These are phyloP conservation scores for Diplogasteroides magnus DNA, from an alignment of 1,140 invertebrate species.

Conservation along the genomic window DNA sequence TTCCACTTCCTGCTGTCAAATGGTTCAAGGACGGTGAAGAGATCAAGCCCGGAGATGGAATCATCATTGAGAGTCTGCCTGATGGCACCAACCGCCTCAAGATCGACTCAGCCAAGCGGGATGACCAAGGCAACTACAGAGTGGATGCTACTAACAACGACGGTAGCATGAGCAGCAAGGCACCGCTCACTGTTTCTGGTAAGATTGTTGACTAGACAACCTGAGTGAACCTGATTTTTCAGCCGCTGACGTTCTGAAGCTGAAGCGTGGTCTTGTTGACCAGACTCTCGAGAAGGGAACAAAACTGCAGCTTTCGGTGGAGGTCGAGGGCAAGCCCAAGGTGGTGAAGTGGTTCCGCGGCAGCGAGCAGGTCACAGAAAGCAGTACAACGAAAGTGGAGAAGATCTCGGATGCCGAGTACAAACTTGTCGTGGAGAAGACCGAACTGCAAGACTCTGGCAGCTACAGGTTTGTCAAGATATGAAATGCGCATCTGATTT, in stretches of 20 bases:
- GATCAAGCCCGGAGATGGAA: constrained; percentile 39
- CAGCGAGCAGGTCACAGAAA: constrained; percentile 30
- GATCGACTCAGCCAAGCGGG: constrained; percentile 69
- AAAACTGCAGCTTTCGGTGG: constrained; percentile 45
- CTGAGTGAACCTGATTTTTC: constrained; percentile 5
- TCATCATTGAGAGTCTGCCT: constrained; percentile 68
- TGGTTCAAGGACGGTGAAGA: constrained; percentile 53
- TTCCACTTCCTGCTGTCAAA: constrained; percentile 37
- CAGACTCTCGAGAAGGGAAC: constrained; percentile 33
- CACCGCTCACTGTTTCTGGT: constrained; percentile 44
- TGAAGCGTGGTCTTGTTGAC: constrained; percentile 44
- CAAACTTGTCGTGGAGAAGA: constrained; percentile 70
- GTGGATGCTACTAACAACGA: constrained; percentile 43
- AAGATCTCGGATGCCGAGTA: constrained; percentile 44
- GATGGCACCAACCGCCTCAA: constrained; percentile 72
- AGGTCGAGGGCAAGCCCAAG: constrained; percentile 52
- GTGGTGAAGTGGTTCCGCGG: constrained; percentile 50
- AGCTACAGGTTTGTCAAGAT: constrained; percentile 65
- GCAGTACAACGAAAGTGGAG: constrained; percentile 29
- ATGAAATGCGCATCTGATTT: background rate
- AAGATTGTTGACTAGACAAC: constrained; percentile 5
- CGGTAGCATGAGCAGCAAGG: constrained; percentile 42
- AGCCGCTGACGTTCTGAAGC: constrained; percentile 30
- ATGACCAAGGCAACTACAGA: constrained; percentile 82
- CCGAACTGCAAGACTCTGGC: constrained; percentile 70